Evolutionary conservation across 2,888 invertebrate genomes (phyloP), one percentile per base, ranked within the genome.

Genomic region (Pammene aurita): DNA sequence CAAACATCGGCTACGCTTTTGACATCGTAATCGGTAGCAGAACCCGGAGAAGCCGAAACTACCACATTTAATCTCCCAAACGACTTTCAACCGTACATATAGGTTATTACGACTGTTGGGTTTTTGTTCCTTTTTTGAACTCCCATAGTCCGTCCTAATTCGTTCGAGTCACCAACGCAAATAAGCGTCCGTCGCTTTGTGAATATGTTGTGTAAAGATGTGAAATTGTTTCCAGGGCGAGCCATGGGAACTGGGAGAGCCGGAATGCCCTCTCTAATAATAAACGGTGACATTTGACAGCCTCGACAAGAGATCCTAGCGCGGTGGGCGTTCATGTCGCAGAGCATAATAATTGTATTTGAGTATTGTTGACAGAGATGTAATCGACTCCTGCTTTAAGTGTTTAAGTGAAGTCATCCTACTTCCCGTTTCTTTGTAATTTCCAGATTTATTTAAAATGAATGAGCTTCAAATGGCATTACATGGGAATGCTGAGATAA

Each of bases 201-300:
- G 88, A 92, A 92, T 90, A 82, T 80, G 76, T 90, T 92, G 87
- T 81, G 92, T 90, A 88, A 92, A 92, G 89, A 87, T 84, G 82
- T 84, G 89, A 90, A 89, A 89, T 90, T 91, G 89, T 90, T 90
- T 89, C 89, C 87, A 86, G 78, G 75, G 77, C 72, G 75, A 77
- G 76, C 77, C 77, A 88, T 86, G 91, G 91, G 91, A 92, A 91
- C 91, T 84, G 75, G 75, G 74, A 74, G 76, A 73, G 58, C 26
- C 65, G 79, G 75, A 75, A 77, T 76, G 75, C 71, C 66, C 64
- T 70, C 57, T 71, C 71, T 72, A 70, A 72, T 72, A 72, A 74
- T 73, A 74, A 74, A 75, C 70, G 67, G 73, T 67, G 70, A 72
- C 67, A 72, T 65, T 68, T 71, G 65, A 58, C 66, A 67, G 55